Base-by-base conservation (phyloP, 37 sponge, comb jelly and placozoan genomes). In the Ephydatia muelleri region DNA sequence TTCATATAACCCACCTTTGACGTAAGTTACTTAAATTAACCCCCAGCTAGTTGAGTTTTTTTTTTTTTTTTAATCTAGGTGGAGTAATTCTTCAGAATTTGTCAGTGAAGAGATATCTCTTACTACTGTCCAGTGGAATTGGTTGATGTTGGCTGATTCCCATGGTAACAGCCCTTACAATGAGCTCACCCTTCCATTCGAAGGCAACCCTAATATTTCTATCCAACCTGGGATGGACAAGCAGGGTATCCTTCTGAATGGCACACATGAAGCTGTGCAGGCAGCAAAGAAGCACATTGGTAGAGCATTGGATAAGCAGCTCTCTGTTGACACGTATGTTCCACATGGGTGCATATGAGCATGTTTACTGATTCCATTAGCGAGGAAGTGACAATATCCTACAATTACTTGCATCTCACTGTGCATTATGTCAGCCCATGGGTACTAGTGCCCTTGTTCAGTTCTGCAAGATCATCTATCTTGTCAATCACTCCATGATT, bases 151-250 rank as follows among this genome's bases (percentile, higher is more conserved):
- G 37, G 81, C 68, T 26, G 57, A 83, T n/a, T 25, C 38, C 43
- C 37, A 39, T 38, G 92, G 86, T 3, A 32, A 32, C 22, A 84
- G 38, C 26, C 49, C 83, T 31, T 87, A 74, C 31, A 75, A 83
- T 57, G 83, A 91, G 21, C 34, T 87, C 25, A 70, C 36, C 19
- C 21, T 21, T 23, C 92, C 92, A 0, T 91, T 76, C 28, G 64
- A 75, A 14, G 32, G 31, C 68, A 91, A 91, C 49, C 92, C 92
- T 12, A 83, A 87, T 84, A 81, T 91, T 16, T 38, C 73, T 14
- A 78, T 88, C 27, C 35, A 75, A 22, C 82, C 29, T 19, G 67
- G 28, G 9, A 75, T 71, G 11, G 74, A 71, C 19, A 78, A 67
- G 25, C 47, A 30, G 32, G 77, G 34, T 33, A 68, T 81, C 14